Evolutionary conservation across 2,888 invertebrate species (phyloP), one percentile per base, ranked within the genome.

Genomic region (Pristionchus arcanus): DNA sequence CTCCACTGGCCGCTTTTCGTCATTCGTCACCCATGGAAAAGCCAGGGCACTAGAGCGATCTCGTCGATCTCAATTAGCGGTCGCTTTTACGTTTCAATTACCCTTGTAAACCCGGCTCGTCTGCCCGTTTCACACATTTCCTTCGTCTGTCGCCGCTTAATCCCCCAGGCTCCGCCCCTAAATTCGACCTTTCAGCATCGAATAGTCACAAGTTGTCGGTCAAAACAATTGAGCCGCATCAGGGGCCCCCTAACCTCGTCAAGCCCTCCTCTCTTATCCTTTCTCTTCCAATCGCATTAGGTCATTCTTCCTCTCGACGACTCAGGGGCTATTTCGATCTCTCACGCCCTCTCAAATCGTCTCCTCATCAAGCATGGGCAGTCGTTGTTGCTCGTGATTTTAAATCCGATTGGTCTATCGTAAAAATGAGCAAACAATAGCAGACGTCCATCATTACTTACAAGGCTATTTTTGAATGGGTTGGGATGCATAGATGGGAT

Each of bases 181-280:
- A 34, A 34, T 71, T 34, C 71, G 34, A 34, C 28, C 71, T 71
- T 66, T 28, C n/a, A 66, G 15, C 28, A 25, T 19, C 66, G 28
- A 66, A 66, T n/a, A 71, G 71, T 71, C 71, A 71, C 31, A 34
- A 71, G 34, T 71, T 71, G 34, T 71, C 28, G 66, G 66, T 66
- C 71, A 71, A 13, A 71, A 71, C 71, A 66, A 28, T 66, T 66
- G n/a, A 66, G 28, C 28, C 59, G 59, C 13, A 59, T 49, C 42
- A 49, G 42, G 28, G 19, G 71, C 34, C 31, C 71, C 13, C 66
- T 66, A 71, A 71, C 34, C 71, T 71, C 71, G 34, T 71, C 71
- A 71, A 28, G 31, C 34, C 71, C n/a, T 71, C 19, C 71, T 71
- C 31, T 71, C 71, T 49, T 49, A 49, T 49, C 42, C 42, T 49